phyloP scores from a whole-genome alignment of 2,888 invertebrate species.

The Diaprepes abbreviatus region DNA sequence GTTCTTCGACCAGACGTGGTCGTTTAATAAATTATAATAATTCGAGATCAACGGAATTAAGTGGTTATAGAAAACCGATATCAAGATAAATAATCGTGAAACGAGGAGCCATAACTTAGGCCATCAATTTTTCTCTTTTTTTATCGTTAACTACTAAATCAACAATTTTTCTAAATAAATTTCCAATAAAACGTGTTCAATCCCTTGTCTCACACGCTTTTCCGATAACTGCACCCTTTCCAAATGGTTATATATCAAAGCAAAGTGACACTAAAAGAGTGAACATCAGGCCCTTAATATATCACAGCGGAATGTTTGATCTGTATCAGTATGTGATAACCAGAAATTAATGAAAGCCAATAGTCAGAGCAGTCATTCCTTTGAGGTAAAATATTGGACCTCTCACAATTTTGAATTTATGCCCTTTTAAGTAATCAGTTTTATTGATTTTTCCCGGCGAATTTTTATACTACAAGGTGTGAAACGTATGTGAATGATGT shows the following conservation, averaged over 20 bases:
- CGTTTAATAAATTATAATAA: too few relatives aligned
- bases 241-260: slow-evolving; percentile 32
- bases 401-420: slow-evolving; percentile 42
- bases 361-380: slow-evolving; percentile 28
- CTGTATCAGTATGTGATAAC: slow-evolving; percentile 45
- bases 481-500: slow-evolving; percentile 44
- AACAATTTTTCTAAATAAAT: slow-evolving; percentile 37
- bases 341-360: slow-evolving; percentile 44
- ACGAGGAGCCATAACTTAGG: too few relatives aligned
- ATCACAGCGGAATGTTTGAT: slow-evolving; percentile 37
- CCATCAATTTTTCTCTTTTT: background rate
- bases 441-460: slow-evolving; percentile 43
- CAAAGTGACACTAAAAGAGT: slow-evolving; percentile 36
- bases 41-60: too few relatives aligned
- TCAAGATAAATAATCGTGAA: too few relatives aligned
- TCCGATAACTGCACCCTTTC: slow-evolving; percentile 38
- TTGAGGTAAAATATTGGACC: slow-evolving; percentile 34
- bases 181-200: slow-evolving; percentile 33
- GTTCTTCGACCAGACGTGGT: too few relatives aligned
- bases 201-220: slow-evolving; percentile 30
- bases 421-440: slow-evolving; percentile 49
- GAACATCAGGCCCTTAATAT: slow-evolving; percentile 38
- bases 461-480: slow-evolving; percentile 48
- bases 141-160: slow-evolving; percentile 23
- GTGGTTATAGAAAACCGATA: too few relatives aligned